Evolutionary conservation across 1,140 invertebrate genomes (phyloP), one percentile per base, ranked within the genome.

Genomic region (Trichonephila clavata): DNA sequence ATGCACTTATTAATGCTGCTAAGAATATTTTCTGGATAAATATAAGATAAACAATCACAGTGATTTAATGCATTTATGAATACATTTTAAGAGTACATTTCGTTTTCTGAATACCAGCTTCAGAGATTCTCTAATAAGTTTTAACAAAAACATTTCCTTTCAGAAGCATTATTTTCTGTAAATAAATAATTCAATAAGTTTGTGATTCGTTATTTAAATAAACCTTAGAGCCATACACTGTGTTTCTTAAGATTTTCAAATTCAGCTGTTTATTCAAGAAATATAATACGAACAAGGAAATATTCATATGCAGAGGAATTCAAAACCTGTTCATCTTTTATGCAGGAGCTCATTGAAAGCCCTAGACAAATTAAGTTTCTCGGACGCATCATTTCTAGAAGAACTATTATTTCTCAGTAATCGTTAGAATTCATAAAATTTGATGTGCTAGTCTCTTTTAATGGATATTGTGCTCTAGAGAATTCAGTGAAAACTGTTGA

Each of bases 301-400:
- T 27, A 81, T 81, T 81, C 27, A 81, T 81, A 81, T 81, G 77
- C 77, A 81, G 13, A 43, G 77, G 10, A 81, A 81, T 27, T 81
- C 77, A 81, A 32, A 24, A 3, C 39, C 32, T 13, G 77, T 43
- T 81, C 77, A 81, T 81, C 77, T 81, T 81, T 81, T 81, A 81
- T 81, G 77, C 77, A 81, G 27, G 77, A 21, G 27, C 27, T 81
- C 27, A 81, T 16, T 81, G 77, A 81, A 39, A 81, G 20, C 32
- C 14, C 27, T 43, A 81, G 77, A 39, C 32, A 81, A 81, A 32
- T 81, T 24, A 81, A 81, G 32, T 16, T 81, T 32, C 6, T 81
- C 32, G 39, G 77, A 16, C 32, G 14, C 77, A 14, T 13, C 27
- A 43, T 39, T 18, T 7, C 27, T 10, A 65, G 27, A 81, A 32